These are phyloP conservation scores for Puntigrus tetrazona DNA, from an alignment of 2,113 vertebrate genomes.

Conservation along the genomic window DNA sequence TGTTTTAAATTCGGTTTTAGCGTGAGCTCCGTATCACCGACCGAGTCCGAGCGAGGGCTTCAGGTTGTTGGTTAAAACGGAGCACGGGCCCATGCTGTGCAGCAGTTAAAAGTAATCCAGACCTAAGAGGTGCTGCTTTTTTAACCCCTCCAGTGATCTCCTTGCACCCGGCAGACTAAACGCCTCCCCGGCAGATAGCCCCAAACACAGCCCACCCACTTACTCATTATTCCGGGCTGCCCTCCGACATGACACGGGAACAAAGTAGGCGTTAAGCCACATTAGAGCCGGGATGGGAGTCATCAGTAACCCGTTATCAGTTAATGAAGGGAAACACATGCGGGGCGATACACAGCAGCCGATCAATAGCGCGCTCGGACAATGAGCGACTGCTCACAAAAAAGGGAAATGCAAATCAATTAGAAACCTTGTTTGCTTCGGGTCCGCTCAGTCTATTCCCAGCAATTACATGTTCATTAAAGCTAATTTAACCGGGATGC, in stretches of 20 bases:
- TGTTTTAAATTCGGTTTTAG: not conserved
- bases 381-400: constrained; percentile 86
- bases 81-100: constrained; percentile 78
- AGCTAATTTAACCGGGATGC: constrained; percentile 95
- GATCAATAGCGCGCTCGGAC: constrained; percentile 95
- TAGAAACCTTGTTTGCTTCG: constrained; percentile 99
- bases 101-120: constrained; percentile 80
- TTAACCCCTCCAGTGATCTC: constrained; percentile 98
- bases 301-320: constrained; percentile 99
- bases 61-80: not conserved
- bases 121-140: constrained; percentile 94
- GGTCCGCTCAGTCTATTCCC: constrained; percentile 97
- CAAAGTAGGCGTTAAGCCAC: constrained; percentile 99
- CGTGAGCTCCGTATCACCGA: not conserved
- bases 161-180: constrained; percentile 84
- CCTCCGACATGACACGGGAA: constrained; percentile 98
- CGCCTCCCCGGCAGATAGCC: constrained; percentile 82
- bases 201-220: constrained; percentile 98
- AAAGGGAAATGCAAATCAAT: constrained; percentile 98
- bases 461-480: constrained; percentile 99
- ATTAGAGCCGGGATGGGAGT: constrained; percentile 98
- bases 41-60: not conserved
- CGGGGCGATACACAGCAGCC: constrained; percentile 94
- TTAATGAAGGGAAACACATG: constrained; percentile 99
- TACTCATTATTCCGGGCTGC: constrained; percentile 91